phyloP scores from a whole-genome alignment of 1,140 invertebrate species.

The Drosophila kepulauana region DNA sequence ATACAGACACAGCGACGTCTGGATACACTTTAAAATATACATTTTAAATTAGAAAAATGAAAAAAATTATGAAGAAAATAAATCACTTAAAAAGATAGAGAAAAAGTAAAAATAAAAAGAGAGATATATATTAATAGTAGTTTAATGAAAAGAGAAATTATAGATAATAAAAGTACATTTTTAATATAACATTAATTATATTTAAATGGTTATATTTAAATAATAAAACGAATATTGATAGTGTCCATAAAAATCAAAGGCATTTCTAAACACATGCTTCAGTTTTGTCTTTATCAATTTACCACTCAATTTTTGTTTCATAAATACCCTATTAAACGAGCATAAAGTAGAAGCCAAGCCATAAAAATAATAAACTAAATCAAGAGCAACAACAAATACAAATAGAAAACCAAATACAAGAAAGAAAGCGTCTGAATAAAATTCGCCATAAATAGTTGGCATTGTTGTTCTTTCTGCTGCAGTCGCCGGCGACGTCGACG shows the following conservation, averaged over 20 bases:
- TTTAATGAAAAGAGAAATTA: no score
- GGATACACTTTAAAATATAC: conserved; percentile 10
- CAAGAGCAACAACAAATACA: conserved; percentile 40
- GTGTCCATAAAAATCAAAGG: no score
- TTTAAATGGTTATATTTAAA: no score
- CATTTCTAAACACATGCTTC: no score
- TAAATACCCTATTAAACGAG: conserved; percentile 16
- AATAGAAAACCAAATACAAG: background rate
- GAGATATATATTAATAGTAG: no score
- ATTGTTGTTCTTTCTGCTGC: conserved; percentile 39
- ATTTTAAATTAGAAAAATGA: no score
- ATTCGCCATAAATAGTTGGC: conserved; percentile 77
- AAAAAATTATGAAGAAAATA: no score
- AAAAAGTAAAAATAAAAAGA: no score
- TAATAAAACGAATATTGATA: no score
- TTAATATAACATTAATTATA: no score
- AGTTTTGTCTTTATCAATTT: no score
- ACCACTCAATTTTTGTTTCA: background rate
- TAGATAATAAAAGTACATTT: no score
- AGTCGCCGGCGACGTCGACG: conserved; percentile 24
- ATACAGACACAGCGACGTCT: background rate
- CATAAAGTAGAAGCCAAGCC: conserved; percentile 3
- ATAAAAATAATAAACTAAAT: conserved; percentile 49
- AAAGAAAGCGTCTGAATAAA: conserved; percentile 62
- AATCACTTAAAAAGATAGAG: background rate